These are phyloP conservation scores for Deilephila porcellus DNA, from an alignment of 2,888 invertebrate genomes.

Conservation along the genomic window DNA sequence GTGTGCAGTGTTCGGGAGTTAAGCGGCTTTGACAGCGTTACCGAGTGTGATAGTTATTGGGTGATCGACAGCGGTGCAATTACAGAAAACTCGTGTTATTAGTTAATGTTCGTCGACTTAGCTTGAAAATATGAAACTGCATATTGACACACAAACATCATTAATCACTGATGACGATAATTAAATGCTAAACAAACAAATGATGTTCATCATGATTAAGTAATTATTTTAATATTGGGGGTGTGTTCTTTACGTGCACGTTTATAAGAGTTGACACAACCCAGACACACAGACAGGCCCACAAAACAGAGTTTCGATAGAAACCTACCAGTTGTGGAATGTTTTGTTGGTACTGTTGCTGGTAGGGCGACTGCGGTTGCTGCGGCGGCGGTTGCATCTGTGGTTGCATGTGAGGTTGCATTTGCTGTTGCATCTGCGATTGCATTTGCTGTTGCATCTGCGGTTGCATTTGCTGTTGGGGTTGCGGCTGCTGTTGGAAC, in stretches of 20 bases:
- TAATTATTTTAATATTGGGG: background rate
- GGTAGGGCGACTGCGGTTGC: slow-evolving; percentile 78
- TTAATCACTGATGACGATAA: background rate
- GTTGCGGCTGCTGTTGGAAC: slow-evolving; percentile 78
- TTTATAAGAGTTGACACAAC: background rate
- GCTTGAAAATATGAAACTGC: background rate
- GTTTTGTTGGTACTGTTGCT: slow-evolving; percentile 76
- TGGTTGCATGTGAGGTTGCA: slow-evolving; percentile 58
- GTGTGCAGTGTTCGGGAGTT: background rate
- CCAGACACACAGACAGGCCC: slow-evolving; percentile 18
- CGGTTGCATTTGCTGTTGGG: slow-evolving; percentile 80
- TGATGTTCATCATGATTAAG: background rate
- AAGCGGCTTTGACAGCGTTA: slow-evolving; percentile 8
- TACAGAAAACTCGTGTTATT: slow-evolving; percentile 5
- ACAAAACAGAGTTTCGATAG: slow-evolving; percentile 19
- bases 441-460: slow-evolving; percentile 73
- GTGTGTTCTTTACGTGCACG: background rate
- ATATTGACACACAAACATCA: background rate
- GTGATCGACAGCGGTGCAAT: slow-evolving; percentile 16
- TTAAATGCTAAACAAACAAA: slow-evolving; percentile 1
- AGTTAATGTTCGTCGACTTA: background rate
- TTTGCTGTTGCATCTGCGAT: slow-evolving; percentile 63
- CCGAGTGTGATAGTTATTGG: slow-evolving; percentile 15
- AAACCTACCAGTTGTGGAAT: slow-evolving; percentile 83
- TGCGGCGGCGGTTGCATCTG: slow-evolving; percentile 44